Conservation (phyloP, 2,888 invertebrate species). For the Dolichopus griseipennis region DNA sequence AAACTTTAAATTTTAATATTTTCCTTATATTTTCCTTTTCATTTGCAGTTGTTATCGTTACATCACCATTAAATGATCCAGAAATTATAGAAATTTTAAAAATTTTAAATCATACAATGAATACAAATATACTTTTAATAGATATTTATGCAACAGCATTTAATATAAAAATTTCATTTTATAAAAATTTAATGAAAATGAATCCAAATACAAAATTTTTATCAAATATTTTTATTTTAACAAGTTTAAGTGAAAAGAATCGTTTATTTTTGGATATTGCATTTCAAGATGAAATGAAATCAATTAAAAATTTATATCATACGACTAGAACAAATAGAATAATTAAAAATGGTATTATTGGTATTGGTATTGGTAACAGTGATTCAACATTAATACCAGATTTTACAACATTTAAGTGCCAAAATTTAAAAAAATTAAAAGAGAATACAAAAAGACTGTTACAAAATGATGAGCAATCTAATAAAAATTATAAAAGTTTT, state of each 20-base stretch:
- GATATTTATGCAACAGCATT: constrained; percentile 41
- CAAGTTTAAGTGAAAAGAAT: constrained; percentile 42
- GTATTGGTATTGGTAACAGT: not conserved
- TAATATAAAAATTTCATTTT: constrained; percentile 39
- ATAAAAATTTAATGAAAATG: constrained; percentile 36
- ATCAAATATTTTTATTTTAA: constrained; percentile 40
- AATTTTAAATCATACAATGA: constrained; percentile 18
- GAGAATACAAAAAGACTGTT: constrained; percentile 6
- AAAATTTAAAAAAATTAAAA: not conserved
- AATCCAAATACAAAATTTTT: constrained; percentile 29
- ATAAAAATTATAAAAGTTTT: not conserved
- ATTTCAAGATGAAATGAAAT: constrained; percentile 33
- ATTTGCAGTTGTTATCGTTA: constrained; percentile 22
- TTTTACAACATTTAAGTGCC: constrained; percentile 6
- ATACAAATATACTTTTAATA: constrained; percentile 40
- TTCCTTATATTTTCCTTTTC: constrained; percentile 8
- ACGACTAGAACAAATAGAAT: not conserved
- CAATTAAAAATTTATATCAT: constrained; percentile 32
- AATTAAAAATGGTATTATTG: not conserved
- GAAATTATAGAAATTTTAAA: constrained; percentile 16
- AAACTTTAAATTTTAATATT: constrained; percentile 7
- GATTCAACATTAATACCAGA: not conserved
- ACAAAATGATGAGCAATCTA: not conserved
- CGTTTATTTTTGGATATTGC: constrained; percentile 39
- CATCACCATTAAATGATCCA: constrained; percentile 20